Evolutionary conservation across 2,888 invertebrate species (phyloP).

Genomic region (Luperina nickerlii): DNA sequence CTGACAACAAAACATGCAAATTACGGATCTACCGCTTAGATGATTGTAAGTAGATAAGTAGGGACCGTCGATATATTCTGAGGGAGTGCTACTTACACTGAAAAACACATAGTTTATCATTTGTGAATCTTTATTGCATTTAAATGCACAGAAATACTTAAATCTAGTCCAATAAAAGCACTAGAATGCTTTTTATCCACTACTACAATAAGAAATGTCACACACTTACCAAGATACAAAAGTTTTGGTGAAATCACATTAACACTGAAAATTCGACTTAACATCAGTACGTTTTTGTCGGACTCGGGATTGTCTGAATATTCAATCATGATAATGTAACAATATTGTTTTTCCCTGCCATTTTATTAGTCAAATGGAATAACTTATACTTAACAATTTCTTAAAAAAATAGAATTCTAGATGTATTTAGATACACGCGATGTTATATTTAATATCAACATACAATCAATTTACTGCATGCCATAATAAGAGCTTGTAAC

Average conservation of each 20-base stretch:
- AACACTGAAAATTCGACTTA: slow-evolving; percentile 16
- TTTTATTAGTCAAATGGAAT: slow-evolving; percentile 2
- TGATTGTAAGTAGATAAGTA: not conserved
- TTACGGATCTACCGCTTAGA: not conserved
- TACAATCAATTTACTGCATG: slow-evolving; percentile 5
- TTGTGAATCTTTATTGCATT: slow-evolving; percentile 59
- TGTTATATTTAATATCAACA: not conserved
- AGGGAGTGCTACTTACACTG: not conserved
- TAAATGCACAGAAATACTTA: slow-evolving; percentile 62
- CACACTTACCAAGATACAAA: slow-evolving; percentile 37
- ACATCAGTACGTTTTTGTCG: not conserved
- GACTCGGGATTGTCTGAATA: slow-evolving; percentile 4
- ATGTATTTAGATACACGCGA: not conserved
- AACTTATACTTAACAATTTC: slow-evolving; percentile 23
- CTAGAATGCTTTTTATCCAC: slow-evolving; percentile 52
- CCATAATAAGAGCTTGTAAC: not conserved
- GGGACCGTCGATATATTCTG: not conserved
- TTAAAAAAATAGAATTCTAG: slow-evolving; percentile 46
- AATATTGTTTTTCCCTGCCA: not conserved
- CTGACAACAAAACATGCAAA: not conserved
- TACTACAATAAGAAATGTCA: slow-evolving; percentile 43
- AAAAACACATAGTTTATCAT: slow-evolving; percentile 24
- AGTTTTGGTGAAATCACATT: slow-evolving; percentile 43
- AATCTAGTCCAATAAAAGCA: slow-evolving; percentile 51
- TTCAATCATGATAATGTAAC: not conserved